Conservation (phyloP, 1,140 invertebrate genomes). For the Diabrotica virgifera region DNA sequence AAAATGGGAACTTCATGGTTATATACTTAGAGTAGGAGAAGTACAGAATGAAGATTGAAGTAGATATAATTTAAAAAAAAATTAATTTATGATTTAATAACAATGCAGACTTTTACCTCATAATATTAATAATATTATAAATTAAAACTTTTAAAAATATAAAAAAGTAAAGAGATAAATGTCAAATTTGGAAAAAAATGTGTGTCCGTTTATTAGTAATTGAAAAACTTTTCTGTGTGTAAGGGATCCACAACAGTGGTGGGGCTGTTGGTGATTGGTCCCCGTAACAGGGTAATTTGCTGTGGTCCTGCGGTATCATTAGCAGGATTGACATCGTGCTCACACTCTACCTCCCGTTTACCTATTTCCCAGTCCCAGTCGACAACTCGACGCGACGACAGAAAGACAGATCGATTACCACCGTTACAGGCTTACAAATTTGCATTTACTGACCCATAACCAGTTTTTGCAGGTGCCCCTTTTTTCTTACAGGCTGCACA, state of each 20-base stretch:
- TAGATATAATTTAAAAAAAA: no score
- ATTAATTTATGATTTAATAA: no score
- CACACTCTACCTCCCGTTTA: constrained; percentile 19
- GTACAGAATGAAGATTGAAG: no score
- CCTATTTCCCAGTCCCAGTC: constrained; percentile 17
- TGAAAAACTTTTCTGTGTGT: constrained; percentile 22
- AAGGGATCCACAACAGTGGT: constrained; percentile 11
- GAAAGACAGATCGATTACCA: constrained; percentile 17
- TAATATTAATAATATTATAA: no score
- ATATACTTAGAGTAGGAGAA: no score
- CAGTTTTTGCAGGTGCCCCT: constrained; percentile 10
- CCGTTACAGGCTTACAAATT: constrained; percentile 7
- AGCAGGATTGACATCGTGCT: constrained; percentile 49
- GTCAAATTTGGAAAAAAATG: no score
- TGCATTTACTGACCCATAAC: constrained; percentile 20
- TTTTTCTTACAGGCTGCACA: background rate
- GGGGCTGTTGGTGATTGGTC: constrained; percentile 15
- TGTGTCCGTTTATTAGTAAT: background rate
- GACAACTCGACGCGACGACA: constrained; percentile 9
- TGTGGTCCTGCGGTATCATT: constrained; percentile 48
- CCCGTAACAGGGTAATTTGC: constrained; percentile 41
- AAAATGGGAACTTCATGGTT: no score
- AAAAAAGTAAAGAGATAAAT: no score
- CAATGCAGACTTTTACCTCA: no score
- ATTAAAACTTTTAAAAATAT: no score